Conservation (phyloP, 2,113 vertebrate species). For the Aplodontia rufa region DNA sequence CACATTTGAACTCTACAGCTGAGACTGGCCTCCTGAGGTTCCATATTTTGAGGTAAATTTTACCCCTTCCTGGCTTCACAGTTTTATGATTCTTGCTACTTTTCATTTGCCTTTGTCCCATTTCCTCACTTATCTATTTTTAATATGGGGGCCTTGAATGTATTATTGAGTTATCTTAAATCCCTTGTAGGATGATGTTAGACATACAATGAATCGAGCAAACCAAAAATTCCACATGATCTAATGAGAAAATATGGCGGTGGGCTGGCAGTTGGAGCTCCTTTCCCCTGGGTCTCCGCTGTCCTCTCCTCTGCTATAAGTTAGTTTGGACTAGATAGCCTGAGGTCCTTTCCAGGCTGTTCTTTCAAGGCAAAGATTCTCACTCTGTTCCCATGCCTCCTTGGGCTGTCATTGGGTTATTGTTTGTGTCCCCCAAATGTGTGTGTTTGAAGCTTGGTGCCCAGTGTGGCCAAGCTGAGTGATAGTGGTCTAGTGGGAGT, state of each 20-base stretch:
- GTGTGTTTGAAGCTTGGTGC: neutral
- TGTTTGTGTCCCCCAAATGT: neutral
- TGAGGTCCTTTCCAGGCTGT: neutral
- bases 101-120: neutral
- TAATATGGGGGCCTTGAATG: neutral
- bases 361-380: neutral
- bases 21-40: neutral
- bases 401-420: neutral
- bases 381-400: neutral
- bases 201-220: neutral
- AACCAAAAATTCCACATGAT: neutral
- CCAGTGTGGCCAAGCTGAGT: too few species aligned
- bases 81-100: neutral
- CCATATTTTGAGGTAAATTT: neutral
- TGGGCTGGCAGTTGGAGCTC: neutral
- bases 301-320: neutral
- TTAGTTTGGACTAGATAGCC: neutral
- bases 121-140: neutral
- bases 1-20: neutral
- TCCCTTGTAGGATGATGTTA: neutral
- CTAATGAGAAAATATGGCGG: neutral
- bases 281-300: neutral
- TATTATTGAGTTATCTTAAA: neutral
- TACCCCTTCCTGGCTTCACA: neutral
- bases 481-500: neutral